phyloP scores from a whole-genome alignment of 1,140 invertebrate species.

The Conopomorpha cramerella region DNA sequence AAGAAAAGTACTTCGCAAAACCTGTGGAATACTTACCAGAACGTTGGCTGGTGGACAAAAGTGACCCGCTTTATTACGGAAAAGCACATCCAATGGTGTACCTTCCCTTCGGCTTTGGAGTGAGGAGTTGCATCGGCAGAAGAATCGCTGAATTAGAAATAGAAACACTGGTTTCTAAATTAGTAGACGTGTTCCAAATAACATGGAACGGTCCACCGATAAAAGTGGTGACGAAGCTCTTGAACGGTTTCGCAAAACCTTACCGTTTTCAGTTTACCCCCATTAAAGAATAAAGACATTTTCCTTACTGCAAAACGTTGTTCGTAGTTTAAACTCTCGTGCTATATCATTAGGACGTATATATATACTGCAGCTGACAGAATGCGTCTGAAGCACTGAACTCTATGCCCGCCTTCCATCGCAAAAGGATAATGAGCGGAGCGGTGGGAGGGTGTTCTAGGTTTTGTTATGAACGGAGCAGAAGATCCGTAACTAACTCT shows the following conservation, averaged over 20 bases:
- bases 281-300: too few species aligned
- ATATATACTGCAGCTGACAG: too few species aligned
- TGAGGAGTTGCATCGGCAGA: slow-evolving; percentile 63
- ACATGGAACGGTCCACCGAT: slow-evolving; percentile 53
- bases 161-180: slow-evolving; percentile 64
- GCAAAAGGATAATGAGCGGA: too few species aligned
- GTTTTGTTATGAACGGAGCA: too few species aligned
- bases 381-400: too few species aligned
- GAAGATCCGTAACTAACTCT: too few species aligned
- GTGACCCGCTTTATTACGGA: slow-evolving; percentile 40
- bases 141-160: slow-evolving; percentile 75
- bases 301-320: too few species aligned
- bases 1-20: slow-evolving; percentile 58
- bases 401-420: too few species aligned
- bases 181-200: slow-evolving; percentile 59
- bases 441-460: too few species aligned
- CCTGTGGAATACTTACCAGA: slow-evolving; percentile 63
- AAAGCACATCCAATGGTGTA: slow-evolving; percentile 62
- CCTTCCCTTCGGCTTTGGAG: slow-evolving; percentile 67
- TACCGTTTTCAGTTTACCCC: slow-evolving; percentile 34
- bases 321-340: too few species aligned
- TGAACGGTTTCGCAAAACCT: slow-evolving; percentile 25
- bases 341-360: too few species aligned
- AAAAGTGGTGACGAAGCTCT: slow-evolving; percentile 20
- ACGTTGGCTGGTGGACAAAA: slow-evolving; percentile 59